Percentiles rank a stretch among this genome's conserved stretches.
Evolutionary conservation across 2,797 vertebrate species (phyloP).

Genomic region (Karalla daura): DNA sequence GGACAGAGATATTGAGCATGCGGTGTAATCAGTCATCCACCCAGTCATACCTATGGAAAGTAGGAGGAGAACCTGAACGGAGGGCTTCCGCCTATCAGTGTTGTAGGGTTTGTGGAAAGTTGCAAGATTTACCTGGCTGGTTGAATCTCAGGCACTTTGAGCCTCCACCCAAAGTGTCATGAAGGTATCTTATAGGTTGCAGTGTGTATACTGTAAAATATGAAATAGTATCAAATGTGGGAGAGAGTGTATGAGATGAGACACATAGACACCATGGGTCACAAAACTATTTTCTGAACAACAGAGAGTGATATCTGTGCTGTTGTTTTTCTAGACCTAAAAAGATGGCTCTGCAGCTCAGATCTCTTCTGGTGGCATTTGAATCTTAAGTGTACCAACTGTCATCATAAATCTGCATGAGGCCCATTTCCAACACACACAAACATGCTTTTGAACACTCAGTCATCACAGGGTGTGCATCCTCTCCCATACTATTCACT

Average conservation of each 20-base stretch:
- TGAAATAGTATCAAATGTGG: too few relatives aligned
- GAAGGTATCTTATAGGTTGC: too few relatives aligned
- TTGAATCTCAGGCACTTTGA: too few relatives aligned
- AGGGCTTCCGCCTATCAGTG: too few relatives aligned
- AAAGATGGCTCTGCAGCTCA: slow-evolving; percentile 10
- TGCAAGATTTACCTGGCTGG: too few relatives aligned
- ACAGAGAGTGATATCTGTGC: not conserved
- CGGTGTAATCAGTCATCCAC: too few relatives aligned
- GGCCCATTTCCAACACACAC: slow-evolving; percentile 40
- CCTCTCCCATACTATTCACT: slow-evolving; percentile 3
- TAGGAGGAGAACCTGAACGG: too few relatives aligned
- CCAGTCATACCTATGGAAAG: too few relatives aligned
- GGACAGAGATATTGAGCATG: too few relatives aligned
- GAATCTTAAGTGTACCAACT: slow-evolving; percentile 39
- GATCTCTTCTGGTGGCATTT: slow-evolving; percentile 37
- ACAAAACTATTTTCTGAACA: slow-evolving; percentile 21
- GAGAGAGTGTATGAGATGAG: not conserved
- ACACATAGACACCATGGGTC: not conserved
- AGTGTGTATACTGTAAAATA: too few relatives aligned
- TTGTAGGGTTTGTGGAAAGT: too few relatives aligned
- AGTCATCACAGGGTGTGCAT: slow-evolving; percentile 17
- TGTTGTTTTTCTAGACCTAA: slow-evolving; percentile 2
- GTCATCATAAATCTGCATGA: slow-evolving; percentile 38
- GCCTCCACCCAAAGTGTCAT: too few relatives aligned
- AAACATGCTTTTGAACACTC: slow-evolving; percentile 46